A percentile compares a stretch with the other conserved stretches of the same genome.
These are phyloP conservation scores for Eupithecia abbreviata DNA, from an alignment of 2,888 invertebrate genomes.

Conservation along the genomic window DNA sequence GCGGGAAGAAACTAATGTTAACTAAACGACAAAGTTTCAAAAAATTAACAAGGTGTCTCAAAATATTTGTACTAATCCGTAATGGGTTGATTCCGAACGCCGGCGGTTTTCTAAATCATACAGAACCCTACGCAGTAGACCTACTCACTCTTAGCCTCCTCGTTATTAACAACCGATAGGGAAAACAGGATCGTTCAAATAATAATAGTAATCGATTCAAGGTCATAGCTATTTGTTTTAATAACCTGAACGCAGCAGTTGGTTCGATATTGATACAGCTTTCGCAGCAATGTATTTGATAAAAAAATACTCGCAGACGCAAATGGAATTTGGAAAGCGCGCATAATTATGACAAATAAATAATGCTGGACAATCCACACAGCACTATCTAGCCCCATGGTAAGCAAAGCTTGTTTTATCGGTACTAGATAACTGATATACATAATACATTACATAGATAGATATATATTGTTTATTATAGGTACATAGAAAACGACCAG, in stretches of 20 bases:
- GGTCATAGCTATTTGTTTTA: neutral
- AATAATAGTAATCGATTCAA: neutral
- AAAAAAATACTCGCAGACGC: neutral
- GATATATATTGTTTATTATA: too few species aligned
- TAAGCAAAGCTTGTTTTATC: too few species aligned
- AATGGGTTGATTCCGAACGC: too few species aligned
- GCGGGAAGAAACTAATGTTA: too few species aligned
- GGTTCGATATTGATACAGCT: slow-evolving; percentile 2
- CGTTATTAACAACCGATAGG: slow-evolving; percentile 3
- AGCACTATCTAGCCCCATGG: too few species aligned
- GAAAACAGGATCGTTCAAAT: neutral
- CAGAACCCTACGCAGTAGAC: slow-evolving; percentile 1
- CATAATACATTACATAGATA: too few species aligned
- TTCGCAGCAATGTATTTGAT: neutral
- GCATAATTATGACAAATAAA: neutral
- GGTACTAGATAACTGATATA: too few species aligned
- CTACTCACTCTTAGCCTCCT: neutral
- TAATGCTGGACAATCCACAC: too few species aligned
- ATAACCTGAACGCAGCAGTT: slow-evolving; percentile 4
- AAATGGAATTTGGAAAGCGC: neutral
- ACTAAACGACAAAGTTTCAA: too few species aligned
- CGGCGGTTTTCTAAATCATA: neutral
- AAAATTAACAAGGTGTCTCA: too few species aligned
- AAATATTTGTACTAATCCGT: too few species aligned
- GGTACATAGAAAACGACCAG: too few species aligned